Base-by-base conservation (phyloP, 2,888 invertebrate genomes). In the Drosophila austrosaltans region DNA sequence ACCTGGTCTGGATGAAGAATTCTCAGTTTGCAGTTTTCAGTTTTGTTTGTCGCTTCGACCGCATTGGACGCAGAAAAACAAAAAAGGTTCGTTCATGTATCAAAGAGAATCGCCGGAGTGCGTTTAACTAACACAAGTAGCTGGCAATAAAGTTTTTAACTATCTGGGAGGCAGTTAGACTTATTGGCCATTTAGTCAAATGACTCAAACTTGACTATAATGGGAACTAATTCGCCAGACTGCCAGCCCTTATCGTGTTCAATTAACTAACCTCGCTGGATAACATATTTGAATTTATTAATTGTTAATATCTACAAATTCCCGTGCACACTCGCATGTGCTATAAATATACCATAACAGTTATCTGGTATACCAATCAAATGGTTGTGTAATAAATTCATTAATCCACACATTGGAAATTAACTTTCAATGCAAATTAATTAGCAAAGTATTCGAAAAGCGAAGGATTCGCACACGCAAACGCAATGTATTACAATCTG, bases 401-500 rank as follows among this genome's bases (percentile, higher is more conserved):
- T 64, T 71, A 32, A 53, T 7, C 44, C 16, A 32, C 39, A 44
- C 28, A 42, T 44, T 71, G 58, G 36, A 63, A 71, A 63, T 71
- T 57, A 30, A 36, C 28, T 63, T 53, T n/a, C 8, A 66, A 72
- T 72, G 60, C 32, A 66, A 70, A 53, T 32, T 64, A 60, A 71
- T 71, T 71, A 39, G 16, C 10, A 20, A n/a, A 44, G 4, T 20
- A 5, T 25, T 32, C 20, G 8, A 8, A 8, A 36, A 8, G 8
- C 10, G 7, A 10, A 8, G 1, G 1, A 4, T 36, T 36, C n/a
- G 40, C 58, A 58, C 7, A 22, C 39, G 22, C 12, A 39, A 16
- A 16, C 16, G 16, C 16, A 16, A 16, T 16, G 16, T 16, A 16
- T 16, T 16, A 16, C 16, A 58, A 22, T 36, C 28, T 12, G 40